Percentiles rank a stretch among this genome's conserved stretches.
phyloP scores from a whole-genome alignment of 2,797 vertebrate species.

The Phaenicophaeus curvirostris region DNA sequence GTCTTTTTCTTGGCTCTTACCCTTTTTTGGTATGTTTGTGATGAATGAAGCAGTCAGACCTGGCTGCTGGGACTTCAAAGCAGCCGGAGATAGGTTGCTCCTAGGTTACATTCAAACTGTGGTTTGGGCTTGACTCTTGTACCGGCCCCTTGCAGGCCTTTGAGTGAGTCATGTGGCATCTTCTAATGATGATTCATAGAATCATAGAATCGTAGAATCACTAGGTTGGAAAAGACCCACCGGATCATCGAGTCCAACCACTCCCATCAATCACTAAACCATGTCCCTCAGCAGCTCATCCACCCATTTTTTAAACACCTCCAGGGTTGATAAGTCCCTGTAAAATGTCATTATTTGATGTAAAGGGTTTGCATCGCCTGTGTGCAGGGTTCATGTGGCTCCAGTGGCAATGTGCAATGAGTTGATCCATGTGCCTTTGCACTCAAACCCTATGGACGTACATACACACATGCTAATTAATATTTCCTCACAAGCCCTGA shows the following conservation, averaged over 20 bases:
- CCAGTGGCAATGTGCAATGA: background rate
- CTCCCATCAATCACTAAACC: too few species aligned
- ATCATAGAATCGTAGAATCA: too few species aligned
- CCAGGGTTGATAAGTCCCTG: background rate
- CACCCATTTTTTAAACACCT: too few species aligned
- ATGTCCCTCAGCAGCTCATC: too few species aligned
- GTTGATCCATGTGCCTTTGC: background rate
- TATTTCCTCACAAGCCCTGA: slow-evolving; percentile 10
- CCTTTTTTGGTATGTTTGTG: background rate
- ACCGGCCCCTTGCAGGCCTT: background rate
- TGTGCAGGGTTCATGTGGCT: background rate
- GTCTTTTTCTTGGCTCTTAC: slow-evolving; percentile 4
- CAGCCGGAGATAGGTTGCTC: background rate
- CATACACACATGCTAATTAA: background rate
- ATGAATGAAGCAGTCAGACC: background rate
- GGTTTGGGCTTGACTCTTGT: background rate
- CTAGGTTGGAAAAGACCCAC: too few species aligned
- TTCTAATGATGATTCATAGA: background rate
- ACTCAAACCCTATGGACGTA: background rate
- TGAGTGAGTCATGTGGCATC: background rate
- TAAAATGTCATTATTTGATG: background rate
- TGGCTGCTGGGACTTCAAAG: background rate
- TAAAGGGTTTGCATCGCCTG: background rate
- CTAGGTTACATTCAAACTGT: background rate
- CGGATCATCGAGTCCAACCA: too few species aligned